These are phyloP conservation scores for Plutomurus gul DNA, from an alignment of 1,140 invertebrate species.

Conservation along the genomic window DNA sequence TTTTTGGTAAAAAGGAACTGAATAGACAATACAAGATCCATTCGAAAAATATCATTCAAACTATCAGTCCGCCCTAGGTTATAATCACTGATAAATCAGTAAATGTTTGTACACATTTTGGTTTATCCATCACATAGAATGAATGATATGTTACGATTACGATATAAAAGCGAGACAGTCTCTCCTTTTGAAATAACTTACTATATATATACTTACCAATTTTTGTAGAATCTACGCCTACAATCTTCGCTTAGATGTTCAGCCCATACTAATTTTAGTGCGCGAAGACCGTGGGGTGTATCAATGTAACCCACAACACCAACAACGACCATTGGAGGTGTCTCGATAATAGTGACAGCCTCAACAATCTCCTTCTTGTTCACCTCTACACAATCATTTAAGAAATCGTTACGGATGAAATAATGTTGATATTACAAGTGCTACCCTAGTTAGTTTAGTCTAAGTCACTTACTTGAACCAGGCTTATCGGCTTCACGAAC, in stretches of 20 bases:
- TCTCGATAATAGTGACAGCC: conserved; percentile 96
- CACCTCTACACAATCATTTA: conserved; percentile 74
- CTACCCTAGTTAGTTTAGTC: too few species aligned
- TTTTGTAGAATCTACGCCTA: conserved; percentile 98
- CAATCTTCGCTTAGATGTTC: conserved; percentile 99
- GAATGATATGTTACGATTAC: too few species aligned
- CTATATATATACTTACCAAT: conserved; percentile 91
- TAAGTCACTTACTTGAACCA: conserved; percentile 86
- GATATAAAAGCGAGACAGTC: too few species aligned
- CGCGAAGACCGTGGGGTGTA: conserved; percentile 93
- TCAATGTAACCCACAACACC: conserved; percentile 98
- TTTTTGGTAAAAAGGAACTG: too few species aligned
- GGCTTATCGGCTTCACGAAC: conserved; percentile 98
- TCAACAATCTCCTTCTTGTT: conserved; percentile 99
- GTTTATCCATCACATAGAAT: conserved; percentile 43
- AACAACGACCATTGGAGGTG: conserved; percentile 97
- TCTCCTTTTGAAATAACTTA: too few species aligned
- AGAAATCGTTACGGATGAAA: neutral
- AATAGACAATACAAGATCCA: too few species aligned
- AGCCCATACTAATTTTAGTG: conserved; percentile 95
- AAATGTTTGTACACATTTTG: conserved; percentile 42
- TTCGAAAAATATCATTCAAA: neutral
- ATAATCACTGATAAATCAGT: conserved; percentile 47
- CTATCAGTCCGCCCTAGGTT: conserved; percentile 50
- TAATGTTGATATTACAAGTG: neutral